Percentiles rank a stretch among this genome's conserved stretches.
Conservation (phyloP, 2,888 invertebrate genomes). For the Protophormia terraenovae region DNA sequence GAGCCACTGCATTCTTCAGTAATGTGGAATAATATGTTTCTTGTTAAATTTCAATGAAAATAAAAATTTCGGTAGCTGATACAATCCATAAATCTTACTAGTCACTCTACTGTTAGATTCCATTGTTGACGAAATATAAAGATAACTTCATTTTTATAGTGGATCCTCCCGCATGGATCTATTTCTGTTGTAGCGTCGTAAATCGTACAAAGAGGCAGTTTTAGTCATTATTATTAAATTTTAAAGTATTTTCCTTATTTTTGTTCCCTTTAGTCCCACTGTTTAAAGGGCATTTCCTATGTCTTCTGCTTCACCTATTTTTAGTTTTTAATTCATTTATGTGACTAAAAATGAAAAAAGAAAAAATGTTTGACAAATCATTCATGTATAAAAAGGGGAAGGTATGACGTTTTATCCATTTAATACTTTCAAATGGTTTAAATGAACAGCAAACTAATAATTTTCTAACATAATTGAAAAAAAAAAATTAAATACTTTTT, state of each 20-base stretch:
- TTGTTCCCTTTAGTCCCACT: not conserved
- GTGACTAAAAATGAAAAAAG: not conserved
- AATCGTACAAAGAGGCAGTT: too few relatives aligned
- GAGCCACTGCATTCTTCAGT: too few relatives aligned
- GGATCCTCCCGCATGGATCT: too few relatives aligned
- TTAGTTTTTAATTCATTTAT: not conserved
- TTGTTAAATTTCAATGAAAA: too few relatives aligned
- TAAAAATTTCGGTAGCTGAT: too few relatives aligned
- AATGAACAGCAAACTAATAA: not conserved
- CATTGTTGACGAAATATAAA: too few relatives aligned
- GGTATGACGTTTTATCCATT: not conserved
- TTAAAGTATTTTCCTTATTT: not conserved
- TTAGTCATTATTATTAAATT: not conserved
- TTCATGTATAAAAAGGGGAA: not conserved
- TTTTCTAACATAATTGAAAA: not conserved
- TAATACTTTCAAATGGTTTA: not conserved
- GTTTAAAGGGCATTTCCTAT: not conserved
- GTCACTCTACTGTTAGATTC: too few relatives aligned
- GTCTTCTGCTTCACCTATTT: conserved; percentile 7
- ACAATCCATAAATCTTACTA: too few relatives aligned
- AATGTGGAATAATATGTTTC: too few relatives aligned
- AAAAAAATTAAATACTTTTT: too few relatives aligned
- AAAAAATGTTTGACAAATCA: not conserved
- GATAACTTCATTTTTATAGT: too few relatives aligned
- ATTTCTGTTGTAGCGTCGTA: too few relatives aligned